Evolutionary conservation across 1,140 invertebrate genomes (phyloP), one percentile per base, ranked within the genome.

Genomic region (Leptopilina boulardi): DNA sequence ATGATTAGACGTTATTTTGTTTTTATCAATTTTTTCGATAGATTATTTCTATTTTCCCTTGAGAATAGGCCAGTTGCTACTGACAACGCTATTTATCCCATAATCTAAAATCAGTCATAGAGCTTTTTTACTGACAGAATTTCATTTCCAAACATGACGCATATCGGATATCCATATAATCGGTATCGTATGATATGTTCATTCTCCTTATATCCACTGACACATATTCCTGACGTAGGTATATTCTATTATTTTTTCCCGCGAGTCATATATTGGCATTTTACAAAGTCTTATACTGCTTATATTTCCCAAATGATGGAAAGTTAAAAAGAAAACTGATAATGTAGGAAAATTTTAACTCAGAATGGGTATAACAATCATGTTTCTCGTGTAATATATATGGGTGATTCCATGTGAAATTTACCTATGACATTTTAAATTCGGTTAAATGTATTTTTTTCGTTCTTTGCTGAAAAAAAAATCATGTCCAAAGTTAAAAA

Each of bases 111-210:
- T 66, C 59, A 66, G 13, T 66, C 59, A 30, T 1, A 8, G 23
- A 66, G 26, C 59, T 30, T 66, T 34, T 11, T 30, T n/a, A 66
- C 59, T 66, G 59, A 66, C 26, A 30, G 26, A 34, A 34, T 66
- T 23, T 66, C 59, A 66, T 66, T 11, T 66, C 26, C 13, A 13
- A 66, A 30, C 59, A 30, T 66, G 15, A 30, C 59, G 26, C 15
- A 30, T n/a, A n/a, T 30, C 4, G 59, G 26, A 30, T 30, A 66
- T 30, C 23, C 11, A 66, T 66, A 21, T 54, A 10, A 54, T 10
- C 51, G 8, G 5, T 38, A 38, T 18, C 3, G 10, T 9, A 21
- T 54, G 18, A 21, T 2, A 19, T 21, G 51, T 21, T n/a, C 9
- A 3, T 18, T 66, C 30, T 66, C 15, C 9, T 66, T 5, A 26